These are phyloP conservation scores for Drosophila setifemur DNA, from an alignment of 1,140 invertebrate species.

Conservation along the genomic window DNA sequence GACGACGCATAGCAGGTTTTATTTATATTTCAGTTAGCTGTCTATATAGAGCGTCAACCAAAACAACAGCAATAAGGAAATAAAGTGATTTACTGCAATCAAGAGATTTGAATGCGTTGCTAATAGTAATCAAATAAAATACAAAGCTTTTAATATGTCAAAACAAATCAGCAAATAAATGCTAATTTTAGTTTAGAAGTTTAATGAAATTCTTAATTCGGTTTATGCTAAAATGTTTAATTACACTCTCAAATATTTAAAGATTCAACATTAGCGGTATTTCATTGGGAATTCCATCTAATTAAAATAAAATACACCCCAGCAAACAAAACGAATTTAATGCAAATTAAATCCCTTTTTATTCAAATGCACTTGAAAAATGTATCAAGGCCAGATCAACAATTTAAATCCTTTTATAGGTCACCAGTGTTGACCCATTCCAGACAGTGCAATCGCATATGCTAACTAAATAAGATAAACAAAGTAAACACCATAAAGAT, in stretches of 20 bases:
- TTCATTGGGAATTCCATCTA: too few species aligned
- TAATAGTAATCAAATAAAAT: neutral
- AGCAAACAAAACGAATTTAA: too few species aligned
- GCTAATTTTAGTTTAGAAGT: neutral
- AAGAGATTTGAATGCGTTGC: neutral
- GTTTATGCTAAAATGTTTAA: too few species aligned
- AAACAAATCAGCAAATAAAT: neutral
- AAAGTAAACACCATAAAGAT: neutral
- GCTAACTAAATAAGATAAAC: neutral
- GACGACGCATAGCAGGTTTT: constrained; percentile 20
- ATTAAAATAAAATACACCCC: too few species aligned
- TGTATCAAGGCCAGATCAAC: neutral
- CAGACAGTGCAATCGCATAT: neutral
- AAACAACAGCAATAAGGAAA: constrained; percentile 6
- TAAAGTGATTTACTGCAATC: neutral
- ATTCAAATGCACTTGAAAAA: neutral
- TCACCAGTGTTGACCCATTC: neutral
- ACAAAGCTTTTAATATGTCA: too few species aligned
- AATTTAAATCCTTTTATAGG: neutral
- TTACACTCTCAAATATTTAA: too few species aligned
- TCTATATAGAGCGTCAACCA: neutral
- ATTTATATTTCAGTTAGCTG: constrained; percentile 14
- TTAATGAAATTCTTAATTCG: too few species aligned
- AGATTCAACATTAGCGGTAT: too few species aligned
- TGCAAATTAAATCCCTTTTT: too few species aligned